These are phyloP conservation scores for Abrostola triplasia DNA, from an alignment of 2,888 invertebrate species.

Conservation along the genomic window DNA sequence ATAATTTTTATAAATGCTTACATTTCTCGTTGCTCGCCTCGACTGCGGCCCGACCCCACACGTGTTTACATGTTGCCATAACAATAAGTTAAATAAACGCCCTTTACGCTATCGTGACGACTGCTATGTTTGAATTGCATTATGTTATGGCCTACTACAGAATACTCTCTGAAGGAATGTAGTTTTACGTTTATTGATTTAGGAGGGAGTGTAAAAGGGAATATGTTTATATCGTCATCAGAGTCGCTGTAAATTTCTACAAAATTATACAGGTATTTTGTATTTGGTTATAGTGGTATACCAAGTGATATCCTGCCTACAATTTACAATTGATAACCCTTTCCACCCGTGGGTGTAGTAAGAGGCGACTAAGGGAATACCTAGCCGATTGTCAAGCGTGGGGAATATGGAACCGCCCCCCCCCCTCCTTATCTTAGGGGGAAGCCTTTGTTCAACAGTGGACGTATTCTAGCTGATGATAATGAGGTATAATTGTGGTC, in stretches of 20 bases:
- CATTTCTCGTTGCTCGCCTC: constrained; percentile 16
- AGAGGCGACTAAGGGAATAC: no score
- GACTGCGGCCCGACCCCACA: constrained; percentile 40
- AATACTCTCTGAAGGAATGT: constrained; percentile 35
- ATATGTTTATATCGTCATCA: neutral
- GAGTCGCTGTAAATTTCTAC: neutral
- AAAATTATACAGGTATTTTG: neutral
- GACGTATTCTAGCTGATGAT: no score
- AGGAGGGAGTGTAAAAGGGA: constrained; percentile 5
- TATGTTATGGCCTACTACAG: constrained; percentile 49
- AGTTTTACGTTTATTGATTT: constrained; percentile 46
- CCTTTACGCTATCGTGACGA: constrained; percentile 54
- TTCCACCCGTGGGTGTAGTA: no score
- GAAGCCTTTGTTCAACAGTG: no score
- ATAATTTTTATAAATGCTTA: neutral
- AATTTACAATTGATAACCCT: no score
- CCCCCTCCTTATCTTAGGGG: no score
- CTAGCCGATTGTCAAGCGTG: no score
- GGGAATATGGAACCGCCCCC: no score
- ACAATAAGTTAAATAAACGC: constrained; percentile 65
- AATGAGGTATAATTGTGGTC: no score
- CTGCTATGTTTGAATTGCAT: constrained; percentile 59
- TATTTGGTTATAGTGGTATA: neutral
- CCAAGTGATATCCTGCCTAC: no score
- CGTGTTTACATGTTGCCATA: constrained; percentile 59